phyloP scores from a whole-genome alignment of 2,797 vertebrate genomes.

The Monodelphis domestica region DNA sequence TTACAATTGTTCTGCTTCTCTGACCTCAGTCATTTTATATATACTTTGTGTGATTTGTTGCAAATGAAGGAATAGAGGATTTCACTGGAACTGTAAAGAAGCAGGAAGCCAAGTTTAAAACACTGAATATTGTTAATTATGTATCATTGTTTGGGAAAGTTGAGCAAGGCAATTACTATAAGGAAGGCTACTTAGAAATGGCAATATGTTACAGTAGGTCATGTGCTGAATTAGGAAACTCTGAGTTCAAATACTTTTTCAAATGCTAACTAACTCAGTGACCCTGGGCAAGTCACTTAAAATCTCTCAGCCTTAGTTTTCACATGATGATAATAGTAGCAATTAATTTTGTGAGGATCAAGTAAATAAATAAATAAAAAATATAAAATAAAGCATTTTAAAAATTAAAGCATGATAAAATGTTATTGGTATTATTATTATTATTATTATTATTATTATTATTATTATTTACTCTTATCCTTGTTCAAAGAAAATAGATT shows the following conservation, averaged over 20 bases:
- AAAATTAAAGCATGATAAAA: neutral
- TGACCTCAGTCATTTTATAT: conserved; percentile 67
- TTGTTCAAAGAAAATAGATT: neutral
- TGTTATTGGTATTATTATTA: too few species aligned
- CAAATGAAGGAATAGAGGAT: conserved; percentile 46
- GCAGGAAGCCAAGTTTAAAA: conserved; percentile 57
- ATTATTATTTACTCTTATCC: neutral
- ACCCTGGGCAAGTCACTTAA: neutral
- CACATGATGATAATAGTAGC: neutral
- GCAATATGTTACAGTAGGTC: neutral
- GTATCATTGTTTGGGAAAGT: neutral
- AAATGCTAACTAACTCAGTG: neutral
- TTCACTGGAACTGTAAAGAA: conserved; percentile 41
- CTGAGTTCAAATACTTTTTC: neutral
- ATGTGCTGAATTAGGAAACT: neutral
- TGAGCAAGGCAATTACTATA: neutral
- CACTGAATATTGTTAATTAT: conserved; percentile 45
- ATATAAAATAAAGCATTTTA: neutral
- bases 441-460: too few species aligned
- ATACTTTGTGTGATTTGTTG: conserved; percentile 27
- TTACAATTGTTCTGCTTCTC: conserved; percentile 57
- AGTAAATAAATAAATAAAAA: too few species aligned
- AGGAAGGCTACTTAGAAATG: neutral
- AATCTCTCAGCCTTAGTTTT: neutral
- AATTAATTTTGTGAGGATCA: neutral